Evolutionary conservation across 2,113 vertebrate species (phyloP), one percentile per base, ranked within the genome.

Genomic region (Oncorhynchus clarkii): DNA sequence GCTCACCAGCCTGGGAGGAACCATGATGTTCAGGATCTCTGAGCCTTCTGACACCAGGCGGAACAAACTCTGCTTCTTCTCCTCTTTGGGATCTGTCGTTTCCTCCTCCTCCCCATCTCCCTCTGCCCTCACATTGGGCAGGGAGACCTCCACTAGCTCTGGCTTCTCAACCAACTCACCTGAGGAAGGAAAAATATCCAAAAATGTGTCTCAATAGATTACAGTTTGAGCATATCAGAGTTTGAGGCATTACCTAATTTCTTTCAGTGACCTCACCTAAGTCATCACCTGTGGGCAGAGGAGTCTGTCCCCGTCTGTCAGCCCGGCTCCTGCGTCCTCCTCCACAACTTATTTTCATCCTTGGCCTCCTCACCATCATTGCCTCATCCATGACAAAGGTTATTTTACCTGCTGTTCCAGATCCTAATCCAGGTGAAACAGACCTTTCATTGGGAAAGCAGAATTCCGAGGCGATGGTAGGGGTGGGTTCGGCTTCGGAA

Each of bases 21-120:
- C 94, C 73, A 98, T 87, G 85, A 98, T 96, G 86, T 98, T 98
- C 57, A 96, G 81, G 90, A 97, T 98, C 87, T 98, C 96, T 34
- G 94, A 97, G 65, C 96, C 95, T 85, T 98, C 97, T 5, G 95
- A 96, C 81, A 98, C 95, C 0, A 97, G 94, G 45, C 93, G 91
- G 82, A 97, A 97, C 14, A 95, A 81, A 49, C 88, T 90, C 86
- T 95, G 96, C 68, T 96, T 91, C 79, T 88, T 90, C 73, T 91
- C 91, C 60, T 72, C 82, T 16, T 31, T 77, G 4, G 69, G 78
- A 9, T 84, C 79, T 22, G 57, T n/a, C 0, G 2, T 13, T 12
- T 82, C 82, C 1, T 84, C 77, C 51, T 88, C 75, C 0, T 81
- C 68, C 22, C 67, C 80, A 12, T 85, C 85, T 20, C 60, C 69